Percentiles rank a stretch among this genome's conserved stretches.
phyloP scores from a whole-genome alignment of 2,888 invertebrate genomes.

The Orthonychiurus folsomi region DNA sequence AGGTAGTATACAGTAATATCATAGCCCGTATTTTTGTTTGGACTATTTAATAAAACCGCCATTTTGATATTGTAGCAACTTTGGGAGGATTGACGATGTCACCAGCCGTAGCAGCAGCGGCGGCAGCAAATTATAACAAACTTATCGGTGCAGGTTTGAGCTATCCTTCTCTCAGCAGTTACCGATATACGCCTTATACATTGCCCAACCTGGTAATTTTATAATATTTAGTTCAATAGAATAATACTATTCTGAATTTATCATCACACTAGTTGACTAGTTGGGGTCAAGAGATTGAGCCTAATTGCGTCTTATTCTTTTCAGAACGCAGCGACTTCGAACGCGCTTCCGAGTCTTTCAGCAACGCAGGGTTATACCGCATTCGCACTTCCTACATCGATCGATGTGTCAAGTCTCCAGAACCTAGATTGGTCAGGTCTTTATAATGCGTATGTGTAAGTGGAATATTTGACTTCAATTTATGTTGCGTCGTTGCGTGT shows the following conservation, averaged over 20 bases:
- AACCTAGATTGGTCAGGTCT: conserved; percentile 40
- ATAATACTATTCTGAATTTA: too few species aligned
- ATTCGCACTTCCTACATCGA: conserved; percentile 38
- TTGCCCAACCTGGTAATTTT: conserved; percentile 39
- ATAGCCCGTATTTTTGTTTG: not conserved
- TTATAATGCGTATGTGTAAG: conserved; percentile 38
- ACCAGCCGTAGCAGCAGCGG: conserved; percentile 33
- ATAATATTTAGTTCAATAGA: too few species aligned
- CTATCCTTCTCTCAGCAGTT: conserved; percentile 39
- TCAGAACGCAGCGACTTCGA: conserved; percentile 38
- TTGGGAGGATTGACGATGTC: conserved; percentile 37
- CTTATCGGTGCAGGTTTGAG: conserved; percentile 38
- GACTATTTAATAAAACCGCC: not conserved
- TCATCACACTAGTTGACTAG: too few species aligned
- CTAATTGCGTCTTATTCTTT: conserved; percentile 15
- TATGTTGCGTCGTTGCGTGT: not conserved
- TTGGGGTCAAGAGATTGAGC: conserved; percentile 3
- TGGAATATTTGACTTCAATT: not conserved
- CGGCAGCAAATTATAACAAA: conserved; percentile 35
- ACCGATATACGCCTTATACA: conserved; percentile 40
- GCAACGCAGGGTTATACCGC: conserved; percentile 37
- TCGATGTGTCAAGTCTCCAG: conserved; percentile 40
- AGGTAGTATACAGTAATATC: conserved; percentile 20
- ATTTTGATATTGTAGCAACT: conserved; percentile 23
- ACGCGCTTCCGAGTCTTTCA: conserved; percentile 39